phyloP scores from a whole-genome alignment of 2,113 vertebrate genomes.

The Trachemys scripta region DNA sequence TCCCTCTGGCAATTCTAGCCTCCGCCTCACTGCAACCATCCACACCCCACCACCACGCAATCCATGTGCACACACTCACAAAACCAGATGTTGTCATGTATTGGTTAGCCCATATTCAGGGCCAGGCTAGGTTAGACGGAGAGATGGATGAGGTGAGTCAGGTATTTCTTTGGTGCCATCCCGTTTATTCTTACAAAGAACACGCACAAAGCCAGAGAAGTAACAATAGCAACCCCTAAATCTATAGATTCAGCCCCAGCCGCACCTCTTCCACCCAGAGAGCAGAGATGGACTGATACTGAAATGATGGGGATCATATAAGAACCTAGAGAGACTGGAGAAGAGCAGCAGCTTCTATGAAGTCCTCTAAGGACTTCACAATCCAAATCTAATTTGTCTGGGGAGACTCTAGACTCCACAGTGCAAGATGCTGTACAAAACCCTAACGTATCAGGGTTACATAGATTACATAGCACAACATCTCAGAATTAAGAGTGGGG shows the following conservation, averaged over 20 bases:
- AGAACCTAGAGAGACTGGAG: neutral
- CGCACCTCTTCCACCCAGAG: neutral
- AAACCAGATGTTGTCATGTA: neutral
- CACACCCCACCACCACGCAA: neutral
- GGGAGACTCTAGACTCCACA: too few species aligned
- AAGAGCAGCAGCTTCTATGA: neutral
- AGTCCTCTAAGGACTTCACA: rapidly evolving
- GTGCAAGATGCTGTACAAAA: neutral
- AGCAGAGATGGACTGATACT: rapidly evolving
- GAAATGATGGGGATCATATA: rapidly evolving
- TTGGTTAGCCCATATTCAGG: neutral
- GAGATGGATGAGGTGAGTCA: neutral
- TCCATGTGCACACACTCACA: neutral
- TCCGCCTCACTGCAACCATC: neutral
- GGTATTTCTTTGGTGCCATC: conserved; percentile 3
- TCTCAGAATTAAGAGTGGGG: neutral
- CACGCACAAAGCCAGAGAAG: neutral
- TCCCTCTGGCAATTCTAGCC: neutral
- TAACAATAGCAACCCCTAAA: rapidly evolving
- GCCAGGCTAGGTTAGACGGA: conserved; percentile 4
- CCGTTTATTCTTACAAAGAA: neutral
- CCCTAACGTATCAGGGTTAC: rapidly evolving
- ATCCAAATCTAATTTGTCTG: neutral
- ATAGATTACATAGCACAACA: too few species aligned
- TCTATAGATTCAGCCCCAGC: neutral